A percentile compares a stretch with the other conserved stretches of the same genome.
Evolutionary conservation across 2,797 vertebrate species (phyloP).

Genomic region (Acipenser transmontanus): DNA sequence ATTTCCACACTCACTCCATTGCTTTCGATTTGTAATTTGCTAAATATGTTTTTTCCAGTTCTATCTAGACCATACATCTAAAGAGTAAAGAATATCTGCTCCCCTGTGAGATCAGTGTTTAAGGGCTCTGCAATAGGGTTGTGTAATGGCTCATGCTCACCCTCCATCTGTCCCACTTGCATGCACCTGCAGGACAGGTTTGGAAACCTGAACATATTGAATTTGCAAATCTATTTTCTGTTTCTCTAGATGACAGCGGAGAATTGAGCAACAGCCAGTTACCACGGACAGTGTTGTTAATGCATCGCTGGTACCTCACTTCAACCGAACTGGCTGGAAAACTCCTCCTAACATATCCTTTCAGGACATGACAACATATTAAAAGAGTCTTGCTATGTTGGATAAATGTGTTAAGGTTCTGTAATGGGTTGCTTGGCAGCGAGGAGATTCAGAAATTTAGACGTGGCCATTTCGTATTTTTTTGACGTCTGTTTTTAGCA

Average conservation of each 20-base stretch:
- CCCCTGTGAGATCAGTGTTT: not conserved
- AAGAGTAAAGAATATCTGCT: not conserved
- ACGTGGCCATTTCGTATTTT: conserved; percentile 18
- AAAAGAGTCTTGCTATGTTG: not conserved
- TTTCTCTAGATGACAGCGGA: conserved; percentile 74
- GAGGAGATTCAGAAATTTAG: not conserved
- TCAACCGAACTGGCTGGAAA: conserved; percentile 86
- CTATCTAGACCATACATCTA: not conserved
- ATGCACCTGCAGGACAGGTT: not conserved
- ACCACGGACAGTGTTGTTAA: conserved; percentile 84
- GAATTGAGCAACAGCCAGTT: conserved; percentile 63
- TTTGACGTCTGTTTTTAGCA: conserved; percentile 8
- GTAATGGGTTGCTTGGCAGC: not conserved
- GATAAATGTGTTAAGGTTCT: not conserved
- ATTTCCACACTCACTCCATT: too few species aligned
- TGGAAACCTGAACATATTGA: too few species aligned
- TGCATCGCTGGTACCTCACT: conserved; percentile 92
- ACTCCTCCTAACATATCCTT: conserved; percentile 90
- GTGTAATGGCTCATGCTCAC: not conserved
- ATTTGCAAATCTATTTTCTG: not conserved
- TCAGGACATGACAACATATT: not conserved
- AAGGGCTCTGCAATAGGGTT: not conserved
- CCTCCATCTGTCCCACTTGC: not conserved
- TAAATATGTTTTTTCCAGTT: too few species aligned
- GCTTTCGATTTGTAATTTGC: too few species aligned